A percentile compares a stretch with the other conserved stretches of the same genome.
These are phyloP conservation scores for Galbula dea DNA, from an alignment of 2,113 vertebrate species.

Conservation along the genomic window DNA sequence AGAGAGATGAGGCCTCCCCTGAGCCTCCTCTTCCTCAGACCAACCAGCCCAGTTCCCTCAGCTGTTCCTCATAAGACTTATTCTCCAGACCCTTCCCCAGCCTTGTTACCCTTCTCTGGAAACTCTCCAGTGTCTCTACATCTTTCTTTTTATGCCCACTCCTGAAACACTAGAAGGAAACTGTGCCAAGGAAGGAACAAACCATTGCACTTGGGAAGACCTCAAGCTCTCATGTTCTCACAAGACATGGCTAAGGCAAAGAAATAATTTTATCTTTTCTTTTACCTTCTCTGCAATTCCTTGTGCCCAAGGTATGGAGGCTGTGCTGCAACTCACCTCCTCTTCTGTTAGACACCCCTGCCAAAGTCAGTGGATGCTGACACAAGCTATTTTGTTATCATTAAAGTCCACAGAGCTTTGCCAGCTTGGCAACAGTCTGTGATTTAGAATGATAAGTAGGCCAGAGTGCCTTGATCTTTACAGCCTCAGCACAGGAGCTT, in stretches of 20 bases:
- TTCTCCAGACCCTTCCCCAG: too few species aligned
- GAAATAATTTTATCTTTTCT: neutral
- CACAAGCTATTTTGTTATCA: slow-evolving; percentile 5
- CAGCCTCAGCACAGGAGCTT: slow-evolving; percentile 13
- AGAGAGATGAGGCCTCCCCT: too few species aligned
- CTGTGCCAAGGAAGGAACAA: neutral
- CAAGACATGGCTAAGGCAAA: neutral
- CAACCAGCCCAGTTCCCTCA: too few species aligned
- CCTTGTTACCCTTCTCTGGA: too few species aligned
- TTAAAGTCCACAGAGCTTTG: neutral
- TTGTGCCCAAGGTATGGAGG: neutral
- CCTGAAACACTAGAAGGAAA: neutral
- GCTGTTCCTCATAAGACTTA: too few species aligned
- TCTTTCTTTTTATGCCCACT: neutral
- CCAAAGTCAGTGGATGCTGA: neutral
- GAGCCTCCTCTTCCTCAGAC: too few species aligned
- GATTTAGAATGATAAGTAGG: neutral
- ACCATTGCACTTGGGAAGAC: neutral
- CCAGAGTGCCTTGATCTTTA: neutral
- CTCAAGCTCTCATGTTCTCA: neutral
- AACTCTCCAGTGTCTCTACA: too few species aligned
- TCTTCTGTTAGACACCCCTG: neutral
- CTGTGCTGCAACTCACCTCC: neutral
- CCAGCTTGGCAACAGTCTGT: slow-evolving; percentile 1
- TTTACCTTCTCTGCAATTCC: neutral